These are phyloP conservation scores for Ataeniobius toweri DNA, from an alignment of 2,797 vertebrate species.

Conservation along the genomic window DNA sequence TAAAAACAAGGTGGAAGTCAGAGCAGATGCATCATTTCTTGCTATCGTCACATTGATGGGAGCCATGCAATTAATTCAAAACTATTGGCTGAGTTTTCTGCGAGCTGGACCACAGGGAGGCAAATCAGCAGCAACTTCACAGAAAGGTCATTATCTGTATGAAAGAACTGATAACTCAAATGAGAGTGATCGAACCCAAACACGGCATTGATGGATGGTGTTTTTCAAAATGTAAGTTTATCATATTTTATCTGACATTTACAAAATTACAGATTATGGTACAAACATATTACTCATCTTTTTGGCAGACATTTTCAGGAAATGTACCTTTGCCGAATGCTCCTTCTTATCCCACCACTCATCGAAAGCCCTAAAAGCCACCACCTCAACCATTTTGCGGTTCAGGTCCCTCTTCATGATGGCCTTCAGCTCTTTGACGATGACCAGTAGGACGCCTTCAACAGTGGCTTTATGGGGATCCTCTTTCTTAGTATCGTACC, in stretches of 20 bases:
- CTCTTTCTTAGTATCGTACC: constrained; percentile 93
- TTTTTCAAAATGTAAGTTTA: neutral
- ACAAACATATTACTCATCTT: neutral
- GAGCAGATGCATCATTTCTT: constrained; percentile 3
- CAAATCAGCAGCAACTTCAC: neutral
- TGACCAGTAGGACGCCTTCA: constrained; percentile 93
- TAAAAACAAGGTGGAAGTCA: neutral
- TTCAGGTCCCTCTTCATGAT: constrained; percentile 99
- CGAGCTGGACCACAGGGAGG: constrained; percentile 17
- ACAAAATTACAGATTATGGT: neutral
- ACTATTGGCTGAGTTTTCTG: neutral
- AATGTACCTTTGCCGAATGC: constrained; percentile 89
- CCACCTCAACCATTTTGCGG: constrained; percentile 98
- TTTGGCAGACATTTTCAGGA: neutral
- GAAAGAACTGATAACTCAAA: neutral
- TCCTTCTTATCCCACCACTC: constrained; percentile 99
- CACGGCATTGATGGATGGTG: neutral
- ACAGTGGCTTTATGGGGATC: constrained; percentile 97
- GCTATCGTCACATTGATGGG: constrained; percentile 1
- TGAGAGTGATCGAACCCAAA: neutral
- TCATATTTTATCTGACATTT: neutral
- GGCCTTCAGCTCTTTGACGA: constrained; percentile 96
- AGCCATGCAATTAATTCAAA: constrained; percentile 4
- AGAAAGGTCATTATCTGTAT: neutral
- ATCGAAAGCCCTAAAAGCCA: constrained; percentile 96